These are phyloP conservation scores for Eulacestoma nigropectus DNA, from an alignment of 2,113 vertebrate genomes.

Conservation along the genomic window DNA sequence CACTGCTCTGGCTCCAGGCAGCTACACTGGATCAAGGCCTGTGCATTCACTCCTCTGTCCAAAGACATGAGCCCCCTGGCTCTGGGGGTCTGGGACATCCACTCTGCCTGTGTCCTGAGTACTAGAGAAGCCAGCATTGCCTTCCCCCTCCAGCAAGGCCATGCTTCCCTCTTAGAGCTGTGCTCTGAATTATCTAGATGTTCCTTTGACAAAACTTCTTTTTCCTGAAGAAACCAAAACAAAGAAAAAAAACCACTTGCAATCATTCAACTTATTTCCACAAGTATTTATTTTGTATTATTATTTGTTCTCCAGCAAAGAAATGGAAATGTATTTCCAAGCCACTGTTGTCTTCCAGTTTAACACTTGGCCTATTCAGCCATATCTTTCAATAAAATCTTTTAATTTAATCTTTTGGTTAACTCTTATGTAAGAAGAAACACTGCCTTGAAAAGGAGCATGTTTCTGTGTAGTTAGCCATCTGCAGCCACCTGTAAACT, in stretches of 20 bases:
- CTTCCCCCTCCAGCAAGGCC: background rate
- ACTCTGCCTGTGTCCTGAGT: accelerated
- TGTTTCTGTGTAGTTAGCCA: background rate
- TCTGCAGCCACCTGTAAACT: accelerated
- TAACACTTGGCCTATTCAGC: background rate
- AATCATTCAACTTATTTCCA: background rate
- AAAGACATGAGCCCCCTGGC: background rate
- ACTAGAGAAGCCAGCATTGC: too few relatives aligned
- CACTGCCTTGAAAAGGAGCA: background rate
- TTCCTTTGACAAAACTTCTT: background rate
- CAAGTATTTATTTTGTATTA: background rate
- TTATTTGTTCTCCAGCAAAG: background rate
- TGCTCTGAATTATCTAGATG: background rate
- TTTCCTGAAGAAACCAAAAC: background rate
- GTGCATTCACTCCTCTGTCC: background rate
- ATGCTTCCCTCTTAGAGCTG: accelerated
- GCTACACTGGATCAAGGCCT: background rate
- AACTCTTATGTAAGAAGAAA: background rate
- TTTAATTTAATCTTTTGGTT: background rate
- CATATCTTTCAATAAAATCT: background rate
- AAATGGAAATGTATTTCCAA: background rate
- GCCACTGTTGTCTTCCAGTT: background rate
- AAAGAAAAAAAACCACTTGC: background rate
- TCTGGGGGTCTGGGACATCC: background rate
- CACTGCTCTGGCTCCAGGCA: accelerated